These are phyloP conservation scores for Meteorus cinctellus DNA, from an alignment of 2,888 invertebrate genomes.

Conservation along the genomic window DNA sequence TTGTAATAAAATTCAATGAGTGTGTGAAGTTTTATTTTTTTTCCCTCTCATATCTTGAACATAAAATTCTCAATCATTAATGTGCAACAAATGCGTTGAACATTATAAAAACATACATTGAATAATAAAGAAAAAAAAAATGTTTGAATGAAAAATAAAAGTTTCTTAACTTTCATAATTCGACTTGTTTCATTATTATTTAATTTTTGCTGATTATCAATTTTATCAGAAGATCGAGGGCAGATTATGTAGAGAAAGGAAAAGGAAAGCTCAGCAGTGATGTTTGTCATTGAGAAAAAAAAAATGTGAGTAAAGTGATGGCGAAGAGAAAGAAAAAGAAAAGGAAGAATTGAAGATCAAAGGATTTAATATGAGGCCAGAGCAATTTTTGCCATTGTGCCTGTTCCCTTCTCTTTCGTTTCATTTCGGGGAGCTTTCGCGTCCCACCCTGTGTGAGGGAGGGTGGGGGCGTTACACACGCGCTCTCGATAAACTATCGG, in stretches of 20 bases:
- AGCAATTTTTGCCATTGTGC: background rate
- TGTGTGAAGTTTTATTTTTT: background rate
- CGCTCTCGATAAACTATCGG: constrained; percentile 7
- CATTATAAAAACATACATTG: background rate
- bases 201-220: background rate
- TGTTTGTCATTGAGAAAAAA: background rate
- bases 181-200: background rate
- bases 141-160: background rate
- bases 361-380: background rate
- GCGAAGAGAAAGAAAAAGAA: background rate
- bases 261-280: background rate
- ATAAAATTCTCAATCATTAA: background rate
- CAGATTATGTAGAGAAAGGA: constrained; percentile 9
- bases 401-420: background rate
- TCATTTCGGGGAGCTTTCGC: constrained; percentile 29
- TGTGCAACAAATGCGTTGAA: background rate
- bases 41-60: background rate
- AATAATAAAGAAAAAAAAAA: background rate
- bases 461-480: background rate
- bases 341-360: background rate
- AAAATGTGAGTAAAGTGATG: background rate
- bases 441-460: constrained; percentile 13
- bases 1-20: background rate
- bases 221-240: constrained; percentile 15
- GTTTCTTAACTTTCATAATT: background rate